A percentile compares a stretch with the other conserved stretches of the same genome.
These are phyloP conservation scores for Cephus nigrinus DNA, from an alignment of 2,888 invertebrate genomes.

Conservation along the genomic window DNA sequence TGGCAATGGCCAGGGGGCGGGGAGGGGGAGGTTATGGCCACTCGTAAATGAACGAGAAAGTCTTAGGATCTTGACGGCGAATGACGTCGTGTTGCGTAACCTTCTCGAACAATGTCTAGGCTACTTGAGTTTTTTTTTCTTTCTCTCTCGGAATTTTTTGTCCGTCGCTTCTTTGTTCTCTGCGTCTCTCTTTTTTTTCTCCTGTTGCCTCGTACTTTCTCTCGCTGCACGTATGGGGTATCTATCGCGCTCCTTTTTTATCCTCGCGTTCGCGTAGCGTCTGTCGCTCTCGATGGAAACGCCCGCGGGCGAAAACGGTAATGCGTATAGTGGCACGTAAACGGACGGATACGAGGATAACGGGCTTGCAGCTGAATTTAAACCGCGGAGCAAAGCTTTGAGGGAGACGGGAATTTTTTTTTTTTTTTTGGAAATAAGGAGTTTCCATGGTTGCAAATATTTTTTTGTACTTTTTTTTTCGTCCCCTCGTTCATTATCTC, in stretches of 20 bases:
- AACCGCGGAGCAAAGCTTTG: neutral
- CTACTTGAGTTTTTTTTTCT: neutral
- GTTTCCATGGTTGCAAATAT: too few species aligned
- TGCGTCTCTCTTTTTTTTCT: too few species aligned
- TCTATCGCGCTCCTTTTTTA: neutral
- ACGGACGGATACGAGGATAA: neutral
- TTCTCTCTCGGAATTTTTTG: too few species aligned
- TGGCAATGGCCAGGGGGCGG: neutral
- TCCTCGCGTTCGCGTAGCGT: neutral
- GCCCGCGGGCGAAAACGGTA: neutral
- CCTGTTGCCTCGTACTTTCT: neutral
- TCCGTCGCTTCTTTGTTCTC: too few species aligned
- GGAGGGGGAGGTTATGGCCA: neutral
- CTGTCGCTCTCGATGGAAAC: neutral
- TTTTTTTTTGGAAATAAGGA: neutral
- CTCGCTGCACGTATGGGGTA: neutral
- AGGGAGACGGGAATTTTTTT: neutral
- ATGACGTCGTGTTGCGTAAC: neutral
- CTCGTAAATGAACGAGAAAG: neutral
- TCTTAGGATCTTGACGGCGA: neutral
- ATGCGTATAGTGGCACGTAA: neutral
- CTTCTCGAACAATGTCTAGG: neutral
- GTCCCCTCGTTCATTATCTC: neutral
- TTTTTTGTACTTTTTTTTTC: neutral
- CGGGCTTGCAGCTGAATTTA: neutral